Evolutionary conservation across 2,797 vertebrate species (phyloP), one percentile per base, ranked within the genome.

Genomic region (Scleropages formosus): DNA sequence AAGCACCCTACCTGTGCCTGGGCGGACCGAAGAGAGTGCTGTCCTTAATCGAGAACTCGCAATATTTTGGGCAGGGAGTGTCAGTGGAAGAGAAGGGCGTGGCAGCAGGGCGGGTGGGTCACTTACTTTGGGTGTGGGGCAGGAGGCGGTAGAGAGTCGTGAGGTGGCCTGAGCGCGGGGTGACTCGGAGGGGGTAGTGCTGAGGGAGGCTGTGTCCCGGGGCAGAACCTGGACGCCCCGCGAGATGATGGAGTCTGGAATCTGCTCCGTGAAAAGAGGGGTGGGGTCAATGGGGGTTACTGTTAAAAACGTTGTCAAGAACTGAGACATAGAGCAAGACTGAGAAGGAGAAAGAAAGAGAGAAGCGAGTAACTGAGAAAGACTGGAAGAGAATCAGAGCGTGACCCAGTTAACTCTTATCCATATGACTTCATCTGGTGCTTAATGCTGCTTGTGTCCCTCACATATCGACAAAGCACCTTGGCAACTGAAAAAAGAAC

Each of bases 101-200:
- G 26, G 22, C 16, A 22, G 39, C 11, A 46, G 72, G 31, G 31
- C 22, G 24, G 60, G 73, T 31, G 73, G 74, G 69, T 68, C 68
- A 90, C 97, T 96, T 91, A 99, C 97, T 95, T 99, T 99, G 88
- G 97, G 97, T 81, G 97, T 99, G 84, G 97, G 97, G 83, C 97
- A 99, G 89, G 97, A 99, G 83, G 97, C 97, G 78, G 97, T 99
- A 78, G 97, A 99, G 84, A 99, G 96, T 83, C 97, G 96, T 80
- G 97, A 99, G 73, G 97, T 98, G 85, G 96, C 96, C 91, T 99
- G 97, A 82, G 97, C 97, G 76, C 96, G 96, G 76, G 97, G 97
- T 20, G 97, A 99, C 90, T 99, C 96, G 8, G 97, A 99, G 81
- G 97, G 97, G 80, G 97, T 99, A 88, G 96, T 99, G 86, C 97